Percentiles rank a stretch among this genome's conserved stretches.
Conservation (phyloP, 2,797 vertebrate genomes). For the Pseudomugil gertrudae region DNA sequence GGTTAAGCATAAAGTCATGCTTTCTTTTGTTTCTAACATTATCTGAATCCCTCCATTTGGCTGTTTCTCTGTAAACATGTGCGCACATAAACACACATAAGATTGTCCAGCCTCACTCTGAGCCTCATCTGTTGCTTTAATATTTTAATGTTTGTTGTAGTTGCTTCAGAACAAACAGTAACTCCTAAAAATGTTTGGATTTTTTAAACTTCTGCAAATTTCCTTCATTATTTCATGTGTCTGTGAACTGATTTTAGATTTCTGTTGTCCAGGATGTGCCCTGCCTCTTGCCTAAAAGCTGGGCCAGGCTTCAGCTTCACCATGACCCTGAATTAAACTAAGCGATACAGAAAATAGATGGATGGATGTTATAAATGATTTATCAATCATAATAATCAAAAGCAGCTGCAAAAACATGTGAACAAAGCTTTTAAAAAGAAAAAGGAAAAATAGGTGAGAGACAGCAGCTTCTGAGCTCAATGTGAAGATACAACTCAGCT, state of each 20-base stretch:
- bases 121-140: constrained; percentile 23
- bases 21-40: constrained; percentile 31
- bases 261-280: not conserved
- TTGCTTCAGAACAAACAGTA: constrained; percentile 25
- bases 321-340: too few relatives aligned
- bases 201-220: not conserved
- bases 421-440: not conserved
- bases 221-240: not conserved
- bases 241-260: not conserved
- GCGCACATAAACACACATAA: not conserved
- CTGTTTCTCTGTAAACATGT: constrained; percentile 6
- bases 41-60: constrained; percentile 22
- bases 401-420: not conserved
- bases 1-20: constrained; percentile 30
- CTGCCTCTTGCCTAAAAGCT: not conserved
- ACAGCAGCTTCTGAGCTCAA: not conserved
- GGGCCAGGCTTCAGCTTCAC: too few relatives aligned
- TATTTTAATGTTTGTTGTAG: constrained; percentile 29
- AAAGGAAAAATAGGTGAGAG: not conserved
- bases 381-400: not conserved
- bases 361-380: not conserved
- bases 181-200: not conserved
- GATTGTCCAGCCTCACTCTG: constrained; percentile 7
- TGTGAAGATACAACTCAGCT: not conserved
- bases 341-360: too few relatives aligned